Evolutionary conservation across 2,113 vertebrate genomes (phyloP), one percentile per base, ranked within the genome.

Genomic region (Mastomys natalensis): DNA sequence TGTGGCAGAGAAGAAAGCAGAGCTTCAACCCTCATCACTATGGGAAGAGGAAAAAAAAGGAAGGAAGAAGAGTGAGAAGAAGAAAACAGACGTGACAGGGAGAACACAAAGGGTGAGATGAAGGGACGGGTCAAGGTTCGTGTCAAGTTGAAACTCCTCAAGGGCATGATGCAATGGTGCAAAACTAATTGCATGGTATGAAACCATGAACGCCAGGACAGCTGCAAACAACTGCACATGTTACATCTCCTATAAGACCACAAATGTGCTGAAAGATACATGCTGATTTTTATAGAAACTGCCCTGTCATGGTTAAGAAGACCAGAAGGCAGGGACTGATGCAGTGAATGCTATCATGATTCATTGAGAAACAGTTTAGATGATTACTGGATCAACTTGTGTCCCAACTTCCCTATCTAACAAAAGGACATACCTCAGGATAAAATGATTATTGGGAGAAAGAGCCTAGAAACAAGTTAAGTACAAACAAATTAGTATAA

Each of bases 381-480:
- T 7, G 53, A 53, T 76, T 7, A 60, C 45, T 55, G 53, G 91
- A 48, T 70, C 58, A 73, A 31, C 24, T 16, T 89, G 48, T 70
- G 16, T 73, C 86, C 89, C 90, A 55, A 62, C 5, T 70, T 72
- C 87, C 51, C 74, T n/a, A 37, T 31, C 62, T 84, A 88, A 12
- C 78, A 66, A 82, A 87, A 82, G 34, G 22, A 68, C 4, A 34
- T 87, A 34, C 19, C 15, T 73, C 73, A 82, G n/a, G 11, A 82
- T 73, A 95, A 66, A 95, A 45, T 73, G 53, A 73, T 74, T 68
- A 55, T 68, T 87, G 24, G 40, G 92, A 16, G 48, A 87, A 84
- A 68, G 51, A 43, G 7, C 26, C 16, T 43, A 43, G 55, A 43
- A 43, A 29, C 8, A 29, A 26, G 8, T 15, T 84, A 17, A 40